A percentile compares a stretch with the other conserved stretches of the same genome.
Evolutionary conservation across 2,888 invertebrate species (phyloP).

Genomic region (Mythimna vitellina): DNA sequence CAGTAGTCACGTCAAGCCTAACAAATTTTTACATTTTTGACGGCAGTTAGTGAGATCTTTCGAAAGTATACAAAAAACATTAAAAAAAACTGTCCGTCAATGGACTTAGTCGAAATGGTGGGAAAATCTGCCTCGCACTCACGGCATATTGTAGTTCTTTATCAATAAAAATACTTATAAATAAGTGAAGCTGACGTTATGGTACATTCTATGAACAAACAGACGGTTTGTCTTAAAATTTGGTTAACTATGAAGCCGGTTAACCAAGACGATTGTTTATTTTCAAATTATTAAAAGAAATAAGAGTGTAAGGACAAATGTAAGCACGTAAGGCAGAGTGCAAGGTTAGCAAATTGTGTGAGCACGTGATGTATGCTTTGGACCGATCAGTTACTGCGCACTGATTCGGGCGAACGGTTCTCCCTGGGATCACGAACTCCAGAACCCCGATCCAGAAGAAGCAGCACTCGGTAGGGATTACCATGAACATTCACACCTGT

Average conservation of each 20-base stretch:
- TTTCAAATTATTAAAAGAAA: conserved; percentile 56
- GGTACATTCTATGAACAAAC: conserved; percentile 61
- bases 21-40: conserved; percentile 71
- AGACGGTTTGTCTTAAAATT: conserved; percentile 50
- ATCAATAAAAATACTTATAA: conserved; percentile 76
- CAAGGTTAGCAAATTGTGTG: too few species aligned
- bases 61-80: conserved; percentile 79
- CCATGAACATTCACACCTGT: too few species aligned
- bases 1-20: conserved; percentile 69
- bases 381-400: too few species aligned
- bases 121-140: conserved; percentile 85
- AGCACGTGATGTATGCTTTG: too few species aligned
- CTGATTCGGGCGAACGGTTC: too few species aligned
- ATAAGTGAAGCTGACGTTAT: conserved; percentile 70
- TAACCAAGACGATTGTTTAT: conserved; percentile 51
- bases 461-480: too few species aligned
- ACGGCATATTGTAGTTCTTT: conserved; percentile 85
- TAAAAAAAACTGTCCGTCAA: conserved; percentile 75
- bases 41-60: conserved; percentile 86
- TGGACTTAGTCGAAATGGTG: conserved; percentile 86
- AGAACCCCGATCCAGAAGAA: too few species aligned
- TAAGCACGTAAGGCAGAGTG: too few species aligned
- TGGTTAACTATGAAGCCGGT: conserved; percentile 52
- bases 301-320: conserved; percentile 38
- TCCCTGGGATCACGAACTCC: too few species aligned